A percentile compares a stretch with the other conserved stretches of the same genome.
Evolutionary conservation across 2,888 invertebrate species (phyloP).

Genomic region (Catocala nupta): DNA sequence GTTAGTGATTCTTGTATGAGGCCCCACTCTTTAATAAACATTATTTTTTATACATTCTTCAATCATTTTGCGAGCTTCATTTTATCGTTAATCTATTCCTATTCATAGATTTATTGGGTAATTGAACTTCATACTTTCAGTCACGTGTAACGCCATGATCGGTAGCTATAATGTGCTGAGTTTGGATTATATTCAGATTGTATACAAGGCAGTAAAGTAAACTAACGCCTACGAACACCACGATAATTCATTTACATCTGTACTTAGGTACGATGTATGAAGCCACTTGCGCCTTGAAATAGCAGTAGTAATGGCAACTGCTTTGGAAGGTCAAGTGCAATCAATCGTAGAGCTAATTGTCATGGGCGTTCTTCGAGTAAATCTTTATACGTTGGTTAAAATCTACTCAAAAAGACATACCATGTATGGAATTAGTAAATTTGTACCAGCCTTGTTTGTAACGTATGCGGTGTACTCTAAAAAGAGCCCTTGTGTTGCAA

Average conservation of each 20-base stretch:
- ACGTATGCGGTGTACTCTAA: too few species aligned
- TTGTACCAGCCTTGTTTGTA: too few species aligned
- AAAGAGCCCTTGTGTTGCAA: too few species aligned
- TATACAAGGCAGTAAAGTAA: conserved; percentile 20
- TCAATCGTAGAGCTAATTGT: background rate
- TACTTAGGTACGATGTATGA: conserved; percentile 4
- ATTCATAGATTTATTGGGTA: background rate
- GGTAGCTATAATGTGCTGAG: conserved; percentile 13
- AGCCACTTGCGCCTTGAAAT: conserved; percentile 6
- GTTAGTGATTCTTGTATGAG: too few species aligned
- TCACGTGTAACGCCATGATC: conserved; percentile 17
- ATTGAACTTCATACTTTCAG: background rate
- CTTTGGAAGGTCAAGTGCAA: conserved; percentile 14
- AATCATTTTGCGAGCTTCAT: background rate
- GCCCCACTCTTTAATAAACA: too few species aligned
- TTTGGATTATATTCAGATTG: conserved; percentile 19
- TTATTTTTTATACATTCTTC: background rate
- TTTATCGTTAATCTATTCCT: background rate
- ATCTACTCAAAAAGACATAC: too few species aligned
- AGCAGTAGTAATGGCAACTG: conserved; percentile 4
- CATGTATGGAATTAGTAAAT: too few species aligned
- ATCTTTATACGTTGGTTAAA: background rate
- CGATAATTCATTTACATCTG: conserved; percentile 16
- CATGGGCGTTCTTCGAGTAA: conserved; percentile 4
- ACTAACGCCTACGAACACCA: conserved; percentile 15